These are phyloP conservation scores for Hirtodrosophila trivittata DNA, from an alignment of 2,888 invertebrate genomes.

Conservation along the genomic window DNA sequence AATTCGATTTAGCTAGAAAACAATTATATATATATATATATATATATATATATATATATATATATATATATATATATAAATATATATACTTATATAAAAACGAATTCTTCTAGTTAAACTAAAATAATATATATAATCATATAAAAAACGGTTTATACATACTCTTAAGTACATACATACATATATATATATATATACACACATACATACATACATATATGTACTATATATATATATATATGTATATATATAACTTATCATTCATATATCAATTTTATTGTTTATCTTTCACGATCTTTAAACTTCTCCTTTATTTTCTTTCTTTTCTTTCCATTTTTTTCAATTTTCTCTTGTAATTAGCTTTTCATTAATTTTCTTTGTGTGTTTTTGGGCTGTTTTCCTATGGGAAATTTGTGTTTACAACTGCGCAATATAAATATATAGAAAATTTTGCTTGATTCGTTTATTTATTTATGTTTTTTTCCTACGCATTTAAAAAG, in stretches of 20 bases:
- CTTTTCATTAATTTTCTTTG: conserved; percentile 25
- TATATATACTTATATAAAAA: conserved; percentile 67
- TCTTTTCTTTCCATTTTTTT: not conserved
- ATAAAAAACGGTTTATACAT: conserved; percentile 58
- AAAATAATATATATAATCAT: conserved; percentile 46
- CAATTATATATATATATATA: conserved; percentile 77
- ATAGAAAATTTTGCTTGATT: too few species aligned
- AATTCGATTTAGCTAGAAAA: conserved; percentile 82
- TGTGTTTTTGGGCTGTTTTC: too few species aligned
- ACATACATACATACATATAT: not conserved
- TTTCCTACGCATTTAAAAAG: too few species aligned
- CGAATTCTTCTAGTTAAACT: conserved; percentile 72
- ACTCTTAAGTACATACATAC: conserved; percentile 27
- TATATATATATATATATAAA: conserved; percentile 48
- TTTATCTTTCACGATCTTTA: conserved; percentile 20
- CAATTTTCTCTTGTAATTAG: conserved; percentile 23
- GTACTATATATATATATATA: conserved; percentile 22
- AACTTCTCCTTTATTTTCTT: not conserved
- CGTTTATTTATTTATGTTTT: too few species aligned
- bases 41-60: conserved; percentile 63
- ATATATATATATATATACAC: conserved; percentile 14
- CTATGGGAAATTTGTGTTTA: too few species aligned
- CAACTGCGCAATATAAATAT: too few species aligned
- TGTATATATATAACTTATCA: conserved; percentile 23
- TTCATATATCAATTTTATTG: conserved; percentile 24